These are phyloP conservation scores for Noctua pronuba DNA, from an alignment of 2,888 invertebrate species.

Conservation along the genomic window DNA sequence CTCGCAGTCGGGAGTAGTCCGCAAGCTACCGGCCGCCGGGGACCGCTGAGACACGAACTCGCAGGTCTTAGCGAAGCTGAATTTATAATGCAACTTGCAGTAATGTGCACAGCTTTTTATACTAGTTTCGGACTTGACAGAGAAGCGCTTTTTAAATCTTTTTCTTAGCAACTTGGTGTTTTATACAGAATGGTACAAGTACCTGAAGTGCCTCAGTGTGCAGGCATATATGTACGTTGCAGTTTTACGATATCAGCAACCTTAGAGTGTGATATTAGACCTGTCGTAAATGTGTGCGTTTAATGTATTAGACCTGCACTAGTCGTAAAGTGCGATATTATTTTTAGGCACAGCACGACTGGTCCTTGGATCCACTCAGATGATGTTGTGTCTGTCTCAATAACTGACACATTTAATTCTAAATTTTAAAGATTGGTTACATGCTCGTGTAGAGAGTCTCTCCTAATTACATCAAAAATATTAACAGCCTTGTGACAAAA, in stretches of 20 bases:
- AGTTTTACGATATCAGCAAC: not conserved
- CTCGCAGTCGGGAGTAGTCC: not conserved
- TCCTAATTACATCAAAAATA: not conserved
- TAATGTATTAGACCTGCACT: not conserved
- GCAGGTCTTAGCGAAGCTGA: constrained; percentile 13
- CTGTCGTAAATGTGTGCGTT: not conserved
- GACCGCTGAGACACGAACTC: constrained; percentile 17
- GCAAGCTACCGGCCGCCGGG: constrained; percentile 1
- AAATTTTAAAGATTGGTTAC: not conserved
- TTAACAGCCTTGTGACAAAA: not conserved
- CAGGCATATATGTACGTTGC: not conserved
- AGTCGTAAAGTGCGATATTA: not conserved
- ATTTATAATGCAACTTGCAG: constrained; percentile 28
- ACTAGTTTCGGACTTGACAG: constrained; percentile 5
- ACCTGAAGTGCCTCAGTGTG: not conserved
- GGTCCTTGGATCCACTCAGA: not conserved
- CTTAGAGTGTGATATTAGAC: not conserved
- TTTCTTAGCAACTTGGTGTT: constrained; percentile 6
- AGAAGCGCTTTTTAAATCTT: constrained; percentile 5
- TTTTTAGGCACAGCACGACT: not conserved
- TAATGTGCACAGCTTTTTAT: constrained; percentile 22
- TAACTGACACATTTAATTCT: not conserved
- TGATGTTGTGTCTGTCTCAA: not conserved
- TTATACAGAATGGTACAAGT: not conserved
- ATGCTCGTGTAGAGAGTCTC: not conserved